Conservation (phyloP, 2,888 invertebrate genomes). For the Sarcophaga subvicina region DNA sequence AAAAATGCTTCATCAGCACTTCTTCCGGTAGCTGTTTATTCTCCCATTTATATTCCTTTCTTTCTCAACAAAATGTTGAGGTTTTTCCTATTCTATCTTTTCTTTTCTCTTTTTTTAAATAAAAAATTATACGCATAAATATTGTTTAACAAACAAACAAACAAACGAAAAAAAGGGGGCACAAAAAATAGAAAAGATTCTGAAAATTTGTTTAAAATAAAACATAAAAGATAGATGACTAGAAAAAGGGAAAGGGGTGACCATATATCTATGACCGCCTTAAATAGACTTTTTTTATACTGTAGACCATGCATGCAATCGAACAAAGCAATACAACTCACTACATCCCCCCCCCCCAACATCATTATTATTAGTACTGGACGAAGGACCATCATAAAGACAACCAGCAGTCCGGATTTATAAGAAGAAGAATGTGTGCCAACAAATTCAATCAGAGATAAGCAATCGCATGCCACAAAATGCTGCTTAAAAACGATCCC, state of each 20-base stretch:
- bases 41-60: not conserved
- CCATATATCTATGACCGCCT: not conserved
- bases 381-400: not conserved
- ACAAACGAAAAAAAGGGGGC: not conserved
- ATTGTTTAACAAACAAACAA: not conserved
- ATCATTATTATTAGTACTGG: not conserved
- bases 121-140: not conserved
- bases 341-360: too few relatives aligned
- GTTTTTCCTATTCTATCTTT: not conserved
- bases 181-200: not conserved
- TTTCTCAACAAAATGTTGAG: not conserved
- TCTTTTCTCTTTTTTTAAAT: not conserved
- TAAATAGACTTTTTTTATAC: too few relatives aligned
- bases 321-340: too few relatives aligned
- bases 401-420: not conserved
- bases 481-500: not conserved
- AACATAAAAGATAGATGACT: too few relatives aligned
- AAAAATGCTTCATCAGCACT: conserved; percentile 20
- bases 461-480: conserved; percentile 32
- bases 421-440: not conserved
- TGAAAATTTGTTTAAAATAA: not conserved
- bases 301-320: too few relatives aligned
- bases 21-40: not conserved
- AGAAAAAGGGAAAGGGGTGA: not conserved
- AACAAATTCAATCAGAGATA: conserved; percentile 56